Base-by-base conservation (phyloP, 2,888 invertebrate genomes). In the Synergus umbraculus region DNA sequence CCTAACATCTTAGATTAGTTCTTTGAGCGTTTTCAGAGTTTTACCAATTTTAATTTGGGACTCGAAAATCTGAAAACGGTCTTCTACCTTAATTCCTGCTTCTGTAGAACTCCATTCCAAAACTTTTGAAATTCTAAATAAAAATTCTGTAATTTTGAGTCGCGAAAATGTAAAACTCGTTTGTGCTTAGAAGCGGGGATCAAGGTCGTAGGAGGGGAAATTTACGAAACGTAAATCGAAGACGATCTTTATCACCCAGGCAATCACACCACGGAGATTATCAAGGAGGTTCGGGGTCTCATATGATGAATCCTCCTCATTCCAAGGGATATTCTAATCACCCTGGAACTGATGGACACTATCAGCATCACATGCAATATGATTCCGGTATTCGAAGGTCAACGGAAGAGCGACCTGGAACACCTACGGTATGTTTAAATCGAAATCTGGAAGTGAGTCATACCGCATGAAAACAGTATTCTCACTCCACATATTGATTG, bases 351-450 rank as follows among this genome's bases (percentile, higher is more conserved):
- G 91, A 92, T 67, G 87, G 86, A 81, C 91, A 90, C 81, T 91
- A 91, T 86, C 87, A 88, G 41, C 83, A 90, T 43, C 87, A 86
- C 77, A 89, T 91, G 88, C 92, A 92, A 86, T 92, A 92, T 82
- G 92, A 92, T 81, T 86, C 89, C 10, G 87, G 88, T n/a, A 87
- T 91, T 76, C 87, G 90, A 12, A 86, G 92, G 80, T 88, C 91
- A 22, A 90, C 89, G 18, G 95, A 95, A 90, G 96, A 95, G 87
- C 93, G 96, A 73, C 94, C 96, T 0, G 95, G 95, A 73, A 96
- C 96, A 10, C 96, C 96, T 1, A 96, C 96, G 0, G 94, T 96
- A 76, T 86, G 89, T 85, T 46, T 37, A 37, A 37, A 37, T 5
- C 5, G 37, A 37, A 7, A 37, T 37, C 37, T 37, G 37, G 37